Percentiles rank a stretch among this genome's conserved stretches.
phyloP scores from a whole-genome alignment of 2,113 vertebrate genomes.

The Balaeniceps rex region DNA sequence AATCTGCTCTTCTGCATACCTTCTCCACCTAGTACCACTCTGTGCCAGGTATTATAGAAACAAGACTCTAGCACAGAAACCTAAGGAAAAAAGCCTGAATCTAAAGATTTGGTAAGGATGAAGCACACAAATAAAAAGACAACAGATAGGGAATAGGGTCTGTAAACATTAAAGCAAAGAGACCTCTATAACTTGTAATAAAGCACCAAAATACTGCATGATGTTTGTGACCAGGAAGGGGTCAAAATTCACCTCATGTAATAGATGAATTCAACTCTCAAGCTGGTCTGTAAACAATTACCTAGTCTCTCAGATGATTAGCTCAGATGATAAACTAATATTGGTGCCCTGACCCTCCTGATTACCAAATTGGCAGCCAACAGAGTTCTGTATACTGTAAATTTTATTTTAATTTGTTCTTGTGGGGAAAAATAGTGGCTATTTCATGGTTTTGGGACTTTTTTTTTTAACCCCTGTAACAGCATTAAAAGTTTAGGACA shows the following conservation, averaged over 20 bases:
- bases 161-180: not conserved
- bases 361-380: not conserved
- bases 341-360: not conserved
- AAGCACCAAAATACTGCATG: not conserved
- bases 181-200: not conserved
- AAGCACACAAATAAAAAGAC: not conserved
- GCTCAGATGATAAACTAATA: not conserved
- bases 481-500: not conserved
- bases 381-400: not conserved
- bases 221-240: not conserved
- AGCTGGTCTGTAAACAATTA: not conserved
- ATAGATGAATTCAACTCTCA: not conserved
- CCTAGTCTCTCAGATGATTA: not conserved
- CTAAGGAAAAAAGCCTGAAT: not conserved
- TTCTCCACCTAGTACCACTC: not conserved
- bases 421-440: not conserved
- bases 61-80: not conserved
- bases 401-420: not conserved
- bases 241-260: not conserved
- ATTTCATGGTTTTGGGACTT: not conserved
- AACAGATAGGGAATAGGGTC: not conserved
- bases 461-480: not conserved
- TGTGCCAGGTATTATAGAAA: not conserved
- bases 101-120: not conserved
- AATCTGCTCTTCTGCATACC: not conserved